Conservation (phyloP, 2,888 invertebrate species). For the Calameuta filiformis region DNA sequence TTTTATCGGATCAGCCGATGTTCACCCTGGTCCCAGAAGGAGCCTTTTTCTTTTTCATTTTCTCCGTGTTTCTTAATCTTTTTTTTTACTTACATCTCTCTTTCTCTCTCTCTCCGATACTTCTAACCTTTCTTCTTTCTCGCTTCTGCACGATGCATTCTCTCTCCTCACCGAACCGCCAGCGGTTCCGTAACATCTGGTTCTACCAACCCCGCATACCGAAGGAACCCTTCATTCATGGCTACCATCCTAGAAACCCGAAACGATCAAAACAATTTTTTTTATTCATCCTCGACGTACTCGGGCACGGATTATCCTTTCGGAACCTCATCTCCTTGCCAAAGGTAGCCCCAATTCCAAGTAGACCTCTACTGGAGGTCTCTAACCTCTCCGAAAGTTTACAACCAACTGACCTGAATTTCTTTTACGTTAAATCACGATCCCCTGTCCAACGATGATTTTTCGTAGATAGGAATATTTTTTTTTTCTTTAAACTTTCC, state of each 20-base stretch:
- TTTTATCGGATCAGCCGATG: not conserved
- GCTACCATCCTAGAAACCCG: conserved; percentile 59
- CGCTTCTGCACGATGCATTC: not conserved
- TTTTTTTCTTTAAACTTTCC: not conserved
- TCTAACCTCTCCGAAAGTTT: conserved; percentile 33
- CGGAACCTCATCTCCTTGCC: not conserved
- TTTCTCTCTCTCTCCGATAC: conserved; percentile 1
- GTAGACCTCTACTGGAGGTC: not conserved
- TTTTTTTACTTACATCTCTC: conserved; percentile 2
- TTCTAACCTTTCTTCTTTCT: not conserved
- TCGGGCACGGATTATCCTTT: conserved; percentile 45
- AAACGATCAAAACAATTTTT: conserved; percentile 63
- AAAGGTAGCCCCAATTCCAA: not conserved
- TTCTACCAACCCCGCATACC: conserved; percentile 27
- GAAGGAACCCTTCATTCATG: conserved; percentile 52
- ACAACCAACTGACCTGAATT: conserved; percentile 52
- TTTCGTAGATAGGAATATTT: not conserved
- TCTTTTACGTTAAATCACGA: conserved; percentile 17
- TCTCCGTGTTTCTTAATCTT: not conserved
- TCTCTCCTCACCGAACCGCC: conserved; percentile 12
- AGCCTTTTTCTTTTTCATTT: not conserved
- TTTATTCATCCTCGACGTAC: conserved; percentile 46
- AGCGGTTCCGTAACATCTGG: conserved; percentile 42
- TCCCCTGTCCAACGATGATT: not conserved
- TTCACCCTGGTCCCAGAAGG: not conserved